Conservation (phyloP, 2,888 invertebrate genomes). For the Plebejus anna region DNA sequence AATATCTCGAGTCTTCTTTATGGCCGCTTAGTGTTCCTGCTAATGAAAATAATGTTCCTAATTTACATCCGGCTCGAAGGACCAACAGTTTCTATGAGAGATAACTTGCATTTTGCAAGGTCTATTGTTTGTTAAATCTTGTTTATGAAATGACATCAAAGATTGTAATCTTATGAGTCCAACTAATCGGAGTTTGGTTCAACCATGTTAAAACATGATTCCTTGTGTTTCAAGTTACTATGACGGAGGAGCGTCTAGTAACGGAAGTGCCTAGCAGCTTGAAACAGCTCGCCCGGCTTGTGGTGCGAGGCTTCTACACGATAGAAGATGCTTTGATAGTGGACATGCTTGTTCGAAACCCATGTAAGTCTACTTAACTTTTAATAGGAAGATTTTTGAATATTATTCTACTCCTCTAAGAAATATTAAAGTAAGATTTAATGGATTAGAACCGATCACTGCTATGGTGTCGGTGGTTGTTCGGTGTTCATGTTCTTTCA, state of each 20-base stretch:
- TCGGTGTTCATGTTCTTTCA: no score
- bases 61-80: neutral
- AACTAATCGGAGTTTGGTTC: neutral
- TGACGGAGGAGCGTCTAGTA: conserved; percentile 87
- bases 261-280: conserved; percentile 96
- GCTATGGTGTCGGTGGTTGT: no score
- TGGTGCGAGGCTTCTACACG: conserved; percentile 95
- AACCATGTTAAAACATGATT: neutral
- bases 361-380: conserved; percentile 82
- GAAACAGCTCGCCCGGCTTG: conserved; percentile 93
- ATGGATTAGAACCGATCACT: no score
- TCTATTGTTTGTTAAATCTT: no score
- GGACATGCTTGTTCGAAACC: conserved; percentile 97
- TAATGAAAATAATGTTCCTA: neutral
- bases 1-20: neutral
- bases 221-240: conserved; percentile 49
- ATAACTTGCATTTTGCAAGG: no score
- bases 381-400: no score
- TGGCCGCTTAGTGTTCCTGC: neutral
- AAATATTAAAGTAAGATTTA: no score
- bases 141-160: no score
- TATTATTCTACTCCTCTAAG: no score
- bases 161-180: no score
- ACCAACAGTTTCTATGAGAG: neutral
- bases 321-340: conserved; percentile 96